phyloP scores from a whole-genome alignment of 2,113 vertebrate species.

The western clawed frog (Xenopus tropicalis) region DNA sequence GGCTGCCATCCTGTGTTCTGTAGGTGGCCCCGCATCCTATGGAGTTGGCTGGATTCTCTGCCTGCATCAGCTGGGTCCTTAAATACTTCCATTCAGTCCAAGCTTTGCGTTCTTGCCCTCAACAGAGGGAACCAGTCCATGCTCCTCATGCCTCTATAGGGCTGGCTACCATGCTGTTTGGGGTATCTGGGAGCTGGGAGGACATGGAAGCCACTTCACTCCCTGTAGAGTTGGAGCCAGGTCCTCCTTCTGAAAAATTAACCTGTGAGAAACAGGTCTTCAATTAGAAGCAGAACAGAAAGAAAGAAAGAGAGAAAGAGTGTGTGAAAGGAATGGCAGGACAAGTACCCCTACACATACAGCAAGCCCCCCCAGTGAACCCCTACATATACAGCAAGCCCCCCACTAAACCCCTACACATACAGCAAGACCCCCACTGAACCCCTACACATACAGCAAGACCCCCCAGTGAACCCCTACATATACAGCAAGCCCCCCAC shows the following conservation, averaged over 20 bases:
- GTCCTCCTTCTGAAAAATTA: conserved; percentile 96
- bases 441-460: too few species aligned
- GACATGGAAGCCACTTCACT: conserved; percentile 98
- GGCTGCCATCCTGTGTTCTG: conserved; percentile 86
- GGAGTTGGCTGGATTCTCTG: conserved; percentile 64
- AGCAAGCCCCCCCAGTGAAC: too few species aligned
- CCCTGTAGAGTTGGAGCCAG: conserved; percentile 95
- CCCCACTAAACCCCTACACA: too few species aligned
- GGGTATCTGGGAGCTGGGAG: conserved; percentile 96
- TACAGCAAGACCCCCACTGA: too few species aligned
- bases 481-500: too few species aligned
- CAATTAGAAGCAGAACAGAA: conserved; percentile 44
- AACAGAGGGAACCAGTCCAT: conserved; percentile 58
- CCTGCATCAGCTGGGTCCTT: conserved; percentile 60
- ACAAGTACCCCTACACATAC: not conserved
- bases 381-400: too few species aligned
- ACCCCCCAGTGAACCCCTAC: too few species aligned
- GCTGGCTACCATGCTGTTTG: conserved; percentile 99
- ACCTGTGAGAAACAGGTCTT: conserved; percentile 69
- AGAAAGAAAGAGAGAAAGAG: conserved; percentile 36
- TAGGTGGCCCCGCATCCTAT: conserved; percentile 76
- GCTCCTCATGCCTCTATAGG: conserved; percentile 92
- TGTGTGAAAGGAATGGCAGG: conserved; percentile 24
- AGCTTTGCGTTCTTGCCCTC: conserved; percentile 52
- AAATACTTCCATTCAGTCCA: conserved; percentile 67